Percentiles rank a stretch among this genome's conserved stretches.
phyloP scores from a whole-genome alignment of 2,888 invertebrate species.

The Pollenia amentaria region DNA sequence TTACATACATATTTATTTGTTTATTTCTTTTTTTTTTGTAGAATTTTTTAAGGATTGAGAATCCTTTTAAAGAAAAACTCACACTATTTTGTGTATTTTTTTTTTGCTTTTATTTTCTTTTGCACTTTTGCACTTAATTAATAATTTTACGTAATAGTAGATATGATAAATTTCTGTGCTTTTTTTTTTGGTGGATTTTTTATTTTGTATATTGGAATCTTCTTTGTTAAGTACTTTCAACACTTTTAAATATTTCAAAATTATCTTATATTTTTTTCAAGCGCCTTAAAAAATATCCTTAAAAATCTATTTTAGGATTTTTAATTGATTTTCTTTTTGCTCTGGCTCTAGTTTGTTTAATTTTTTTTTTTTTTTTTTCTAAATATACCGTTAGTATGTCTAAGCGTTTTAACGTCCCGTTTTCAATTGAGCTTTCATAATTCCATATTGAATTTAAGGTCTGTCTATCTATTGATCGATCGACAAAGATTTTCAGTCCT shows the following conservation, averaged over 20 bases:
- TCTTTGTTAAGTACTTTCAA: constrained; percentile 1
- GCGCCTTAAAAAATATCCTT: constrained; percentile 54
- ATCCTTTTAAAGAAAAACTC: constrained; percentile 71
- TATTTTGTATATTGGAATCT: not conserved
- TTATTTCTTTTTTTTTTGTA: constrained; percentile 22
- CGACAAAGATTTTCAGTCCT: constrained; percentile 60
- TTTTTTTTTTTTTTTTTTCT: constrained; percentile 22
- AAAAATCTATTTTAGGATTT: constrained; percentile 58
- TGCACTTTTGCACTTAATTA: constrained; percentile 30
- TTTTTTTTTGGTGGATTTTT: not conserved
- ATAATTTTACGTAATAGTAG: constrained; percentile 62
- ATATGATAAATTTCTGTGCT: constrained; percentile 5
- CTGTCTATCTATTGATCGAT: constrained; percentile 73
- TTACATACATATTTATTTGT: constrained; percentile 24
- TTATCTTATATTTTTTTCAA: not conserved
- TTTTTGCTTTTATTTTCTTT: constrained; percentile 13
- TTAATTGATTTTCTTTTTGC: constrained; percentile 38
- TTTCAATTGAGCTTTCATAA: constrained; percentile 84
- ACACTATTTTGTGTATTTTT: constrained; percentile 70
- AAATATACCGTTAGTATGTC: constrained; percentile 77
- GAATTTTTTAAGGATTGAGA: not conserved
- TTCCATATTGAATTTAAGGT: constrained; percentile 84
- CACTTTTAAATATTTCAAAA: not conserved
- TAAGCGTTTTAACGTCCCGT: constrained; percentile 84
- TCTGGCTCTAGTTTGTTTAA: not conserved